Conservation (phyloP, 2,797 vertebrate species). For the Lagodon rhomboides region DNA sequence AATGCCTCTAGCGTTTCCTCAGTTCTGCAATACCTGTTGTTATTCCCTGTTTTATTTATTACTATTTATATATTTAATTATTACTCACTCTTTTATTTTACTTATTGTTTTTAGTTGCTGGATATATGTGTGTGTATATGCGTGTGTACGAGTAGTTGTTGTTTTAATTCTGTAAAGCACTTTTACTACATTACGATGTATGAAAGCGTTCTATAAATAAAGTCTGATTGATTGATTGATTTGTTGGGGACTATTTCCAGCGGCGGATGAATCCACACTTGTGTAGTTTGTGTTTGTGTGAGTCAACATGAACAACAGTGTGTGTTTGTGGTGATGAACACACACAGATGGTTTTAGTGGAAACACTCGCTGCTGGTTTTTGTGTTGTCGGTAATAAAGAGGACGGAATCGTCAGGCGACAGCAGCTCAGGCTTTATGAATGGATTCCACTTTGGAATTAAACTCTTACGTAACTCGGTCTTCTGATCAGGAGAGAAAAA, state of each 20-base stretch:
- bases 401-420: neutral
- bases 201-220: too few relatives aligned
- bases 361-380: neutral
- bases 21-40: too few relatives aligned
- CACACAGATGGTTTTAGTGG: neutral
- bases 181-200: too few relatives aligned
- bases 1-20: too few relatives aligned
- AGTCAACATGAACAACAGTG: neutral
- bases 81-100: too few relatives aligned
- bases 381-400: neutral
- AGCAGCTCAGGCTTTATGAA: conserved; percentile 2
- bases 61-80: too few relatives aligned
- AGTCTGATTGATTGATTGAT: too few relatives aligned
- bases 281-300: neutral
- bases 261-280: neutral
- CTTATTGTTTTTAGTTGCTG: too few relatives aligned
- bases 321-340: neutral
- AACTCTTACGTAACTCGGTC: conserved; percentile 36
- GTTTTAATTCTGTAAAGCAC: too few relatives aligned
- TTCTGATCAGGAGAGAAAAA: conserved; percentile 5
- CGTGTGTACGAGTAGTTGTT: too few relatives aligned
- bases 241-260: neutral
- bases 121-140: too few relatives aligned
- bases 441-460: conserved; percentile 16
- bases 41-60: too few relatives aligned